Conservation (phyloP, 2,113 vertebrate species). For the Falcunculus frontatus region DNA sequence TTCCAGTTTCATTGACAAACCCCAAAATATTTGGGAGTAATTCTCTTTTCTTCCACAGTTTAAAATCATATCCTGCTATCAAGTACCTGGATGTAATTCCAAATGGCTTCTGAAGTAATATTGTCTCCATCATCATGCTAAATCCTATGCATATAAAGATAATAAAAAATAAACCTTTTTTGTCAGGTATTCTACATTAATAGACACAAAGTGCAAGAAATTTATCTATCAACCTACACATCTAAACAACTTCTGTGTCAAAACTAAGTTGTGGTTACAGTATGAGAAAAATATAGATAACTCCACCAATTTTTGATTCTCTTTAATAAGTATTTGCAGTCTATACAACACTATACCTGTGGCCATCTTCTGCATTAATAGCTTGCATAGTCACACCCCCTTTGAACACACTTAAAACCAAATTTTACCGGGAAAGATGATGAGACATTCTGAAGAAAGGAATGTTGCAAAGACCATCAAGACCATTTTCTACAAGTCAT, state of each 20-base stretch:
- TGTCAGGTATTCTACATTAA: neutral
- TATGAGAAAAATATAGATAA: neutral
- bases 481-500: neutral
- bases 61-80: neutral
- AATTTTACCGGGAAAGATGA: neutral
- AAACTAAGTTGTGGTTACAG: neutral
- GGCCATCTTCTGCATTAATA: neutral
- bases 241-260: neutral
- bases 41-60: neutral
- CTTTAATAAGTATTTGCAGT: neutral
- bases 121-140: neutral
- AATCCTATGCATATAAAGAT: neutral
- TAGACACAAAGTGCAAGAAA: neutral
- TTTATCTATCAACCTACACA: neutral
- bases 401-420: neutral
- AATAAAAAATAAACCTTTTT: neutral
- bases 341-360: accelerated
- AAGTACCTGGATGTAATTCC: neutral
- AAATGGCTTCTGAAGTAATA: neutral
- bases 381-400: neutral
- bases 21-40: neutral
- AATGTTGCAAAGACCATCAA: neutral
- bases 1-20: neutral
- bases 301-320: neutral
- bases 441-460: neutral